Percentiles rank a stretch among this genome's conserved stretches.
Evolutionary conservation across 2,888 invertebrate genomes (phyloP).

Genomic region (Penaeus monodon): DNA sequence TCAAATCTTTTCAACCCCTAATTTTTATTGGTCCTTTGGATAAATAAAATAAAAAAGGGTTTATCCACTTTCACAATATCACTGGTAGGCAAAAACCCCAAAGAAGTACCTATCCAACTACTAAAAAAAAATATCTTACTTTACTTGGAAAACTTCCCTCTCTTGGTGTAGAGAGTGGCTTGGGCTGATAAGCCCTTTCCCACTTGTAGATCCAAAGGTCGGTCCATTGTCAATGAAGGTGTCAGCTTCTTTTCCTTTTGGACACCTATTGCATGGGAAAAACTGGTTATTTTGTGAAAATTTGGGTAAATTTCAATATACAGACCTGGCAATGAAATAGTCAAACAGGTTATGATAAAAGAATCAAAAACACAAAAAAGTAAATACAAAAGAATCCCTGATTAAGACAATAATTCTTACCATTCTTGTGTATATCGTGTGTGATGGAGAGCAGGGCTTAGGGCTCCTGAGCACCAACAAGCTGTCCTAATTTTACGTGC

Average conservation of each 20-base stretch:
- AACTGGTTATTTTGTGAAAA: no score
- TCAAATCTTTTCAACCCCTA: no score
- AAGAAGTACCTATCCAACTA: no score
- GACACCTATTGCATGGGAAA: no score
- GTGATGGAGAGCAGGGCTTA: constrained; percentile 46
- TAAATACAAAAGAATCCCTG: background rate
- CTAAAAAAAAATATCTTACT: no score
- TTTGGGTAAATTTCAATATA: no score
- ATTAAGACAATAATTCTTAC: constrained; percentile 22
- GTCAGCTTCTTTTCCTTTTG: constrained; percentile 48
- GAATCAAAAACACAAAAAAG: no score
- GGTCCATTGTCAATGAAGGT: constrained; percentile 51
- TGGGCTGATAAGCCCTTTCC: constrained; percentile 52
- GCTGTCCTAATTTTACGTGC: constrained; percentile 43
- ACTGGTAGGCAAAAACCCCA: no score
- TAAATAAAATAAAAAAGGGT: no score
- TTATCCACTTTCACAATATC: constrained; percentile 28
- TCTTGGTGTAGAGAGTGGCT: constrained; percentile 38
- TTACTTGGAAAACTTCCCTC: constrained; percentile 30
- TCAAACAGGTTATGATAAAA: no score
- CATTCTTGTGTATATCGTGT: constrained; percentile 39
- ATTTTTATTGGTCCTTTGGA: no score
- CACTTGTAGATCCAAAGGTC: constrained; percentile 41
- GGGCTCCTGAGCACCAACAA: constrained; percentile 41
- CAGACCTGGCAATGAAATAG: no score